Conservation (phyloP, 2,888 invertebrate species). For the Dolichomitus sp. region DNA sequence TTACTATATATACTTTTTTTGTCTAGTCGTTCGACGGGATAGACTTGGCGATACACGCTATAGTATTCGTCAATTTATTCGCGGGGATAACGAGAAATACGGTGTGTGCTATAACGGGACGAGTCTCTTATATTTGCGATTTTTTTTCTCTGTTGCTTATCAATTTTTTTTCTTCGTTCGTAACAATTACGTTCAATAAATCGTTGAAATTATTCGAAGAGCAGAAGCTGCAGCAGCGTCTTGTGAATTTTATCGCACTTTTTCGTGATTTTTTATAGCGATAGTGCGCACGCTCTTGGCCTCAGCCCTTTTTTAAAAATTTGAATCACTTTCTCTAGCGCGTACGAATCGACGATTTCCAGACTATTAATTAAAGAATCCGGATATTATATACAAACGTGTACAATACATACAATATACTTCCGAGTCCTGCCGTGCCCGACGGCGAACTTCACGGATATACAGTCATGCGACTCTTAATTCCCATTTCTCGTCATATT, state of each 20-base stretch:
- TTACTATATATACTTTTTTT: slow-evolving; percentile 18
- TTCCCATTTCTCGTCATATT: slow-evolving; percentile 3
- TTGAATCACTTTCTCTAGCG: slow-evolving; percentile 20
- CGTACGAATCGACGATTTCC: slow-evolving; percentile 35
- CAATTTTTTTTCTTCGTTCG: slow-evolving; percentile 18
- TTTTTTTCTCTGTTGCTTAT: slow-evolving; percentile 28
- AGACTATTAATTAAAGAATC: slow-evolving; percentile 56
- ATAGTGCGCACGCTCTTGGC: slow-evolving; percentile 32
- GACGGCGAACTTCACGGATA: slow-evolving; percentile 68
- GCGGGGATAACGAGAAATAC: slow-evolving; percentile 26
- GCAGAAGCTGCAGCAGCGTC: slow-evolving; percentile 30
- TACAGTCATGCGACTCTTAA: slow-evolving; percentile 44
- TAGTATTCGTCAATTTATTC: slow-evolving; percentile 41
- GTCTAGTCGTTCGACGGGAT: slow-evolving; percentile 51
- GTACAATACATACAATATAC: slow-evolving; percentile 74
- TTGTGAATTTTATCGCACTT: not conserved
- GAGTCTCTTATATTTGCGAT: slow-evolving; percentile 39
- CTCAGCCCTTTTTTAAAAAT: slow-evolving; percentile 23
- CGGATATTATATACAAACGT: slow-evolving; percentile 68
- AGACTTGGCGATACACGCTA: slow-evolving; percentile 45
- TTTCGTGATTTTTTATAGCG: slow-evolving; percentile 27
- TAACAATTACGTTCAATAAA: slow-evolving; percentile 39
- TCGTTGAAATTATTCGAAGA: slow-evolving; percentile 37
- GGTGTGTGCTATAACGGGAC: slow-evolving; percentile 36
- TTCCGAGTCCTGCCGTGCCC: slow-evolving; percentile 72